Percentiles rank a stretch among this genome's conserved stretches.
Conservation (phyloP, 2,113 vertebrate species). For the Poeciliopsis turrubarensis region DNA sequence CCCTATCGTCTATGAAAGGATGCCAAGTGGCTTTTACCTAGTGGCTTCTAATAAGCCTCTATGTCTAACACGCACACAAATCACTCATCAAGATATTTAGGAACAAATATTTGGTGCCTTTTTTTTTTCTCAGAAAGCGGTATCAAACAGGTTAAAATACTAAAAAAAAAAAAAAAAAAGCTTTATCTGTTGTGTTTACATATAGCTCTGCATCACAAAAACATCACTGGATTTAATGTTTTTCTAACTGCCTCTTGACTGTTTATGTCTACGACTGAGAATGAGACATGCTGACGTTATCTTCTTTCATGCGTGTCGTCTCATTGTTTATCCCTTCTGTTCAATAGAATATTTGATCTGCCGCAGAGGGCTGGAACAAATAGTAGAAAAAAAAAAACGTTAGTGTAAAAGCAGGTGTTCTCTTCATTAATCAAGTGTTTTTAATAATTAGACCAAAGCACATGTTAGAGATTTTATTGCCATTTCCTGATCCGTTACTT, state of each 20-base stretch:
- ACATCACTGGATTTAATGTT: neutral
- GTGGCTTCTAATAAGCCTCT: conserved; percentile 62
- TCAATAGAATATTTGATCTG: conserved; percentile 41
- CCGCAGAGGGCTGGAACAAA: neutral
- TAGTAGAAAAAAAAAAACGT: conserved; percentile 20
- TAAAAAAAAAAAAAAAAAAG: conserved; percentile 7
- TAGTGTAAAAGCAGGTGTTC: conserved; percentile 29
- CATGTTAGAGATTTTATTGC: too few species aligned
- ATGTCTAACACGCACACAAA: conserved; percentile 57
- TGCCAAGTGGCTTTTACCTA: conserved; percentile 70
- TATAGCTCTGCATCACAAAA: conserved; percentile 8
- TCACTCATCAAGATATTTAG: conserved; percentile 18
- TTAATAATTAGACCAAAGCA: neutral
- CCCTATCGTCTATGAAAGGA: conserved; percentile 58
- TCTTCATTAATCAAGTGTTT: conserved; percentile 23
- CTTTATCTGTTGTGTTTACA: conserved; percentile 12
- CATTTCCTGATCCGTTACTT: too few species aligned
- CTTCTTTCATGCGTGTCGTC: conserved; percentile 15
- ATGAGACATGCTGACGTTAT: conserved; percentile 30
- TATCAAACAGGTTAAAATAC: conserved; percentile 19
- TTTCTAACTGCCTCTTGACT: conserved; percentile 8
- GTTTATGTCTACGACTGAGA: conserved; percentile 25
- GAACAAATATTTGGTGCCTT: neutral
- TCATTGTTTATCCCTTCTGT: conserved; percentile 32
- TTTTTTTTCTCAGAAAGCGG: neutral